phyloP scores from a whole-genome alignment of 1,140 invertebrate genomes.

The Drosophila takahashii region DNA sequence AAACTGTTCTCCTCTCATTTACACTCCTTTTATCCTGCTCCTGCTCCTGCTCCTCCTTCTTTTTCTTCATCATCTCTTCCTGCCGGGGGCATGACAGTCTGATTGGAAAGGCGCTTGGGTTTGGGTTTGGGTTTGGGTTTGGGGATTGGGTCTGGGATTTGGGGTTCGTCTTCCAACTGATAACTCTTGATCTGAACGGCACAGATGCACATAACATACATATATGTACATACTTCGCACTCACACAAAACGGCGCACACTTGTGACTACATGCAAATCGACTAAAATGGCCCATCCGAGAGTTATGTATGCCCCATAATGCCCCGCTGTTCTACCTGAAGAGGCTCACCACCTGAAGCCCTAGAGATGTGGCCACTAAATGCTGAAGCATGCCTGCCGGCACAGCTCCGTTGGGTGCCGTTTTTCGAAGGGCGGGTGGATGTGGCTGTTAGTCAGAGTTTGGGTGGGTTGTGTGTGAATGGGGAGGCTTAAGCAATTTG shows the following conservation, averaged over 20 bases:
- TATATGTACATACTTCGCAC: conserved; percentile 4
- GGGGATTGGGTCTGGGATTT: conserved; percentile 7
- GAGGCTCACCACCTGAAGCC: conserved; percentile 41
- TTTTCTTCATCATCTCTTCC: conserved; percentile 2
- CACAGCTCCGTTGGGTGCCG: conserved; percentile 37
- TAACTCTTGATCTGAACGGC: conserved; percentile 27
- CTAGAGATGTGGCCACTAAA: conserved; percentile 44
- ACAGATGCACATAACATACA: conserved; percentile 16
- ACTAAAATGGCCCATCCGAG: conserved; percentile 39
- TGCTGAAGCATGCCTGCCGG: conserved; percentile 34
- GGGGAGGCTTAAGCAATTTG: conserved; percentile 44
- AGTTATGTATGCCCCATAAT: conserved; percentile 9
- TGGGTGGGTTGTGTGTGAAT: conserved; percentile 16
- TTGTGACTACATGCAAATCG: conserved; percentile 40
- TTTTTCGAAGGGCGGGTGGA: conserved; percentile 21
- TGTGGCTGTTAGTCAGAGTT: not conserved
- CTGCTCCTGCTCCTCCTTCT: not conserved
- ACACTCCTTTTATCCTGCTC: conserved; percentile 7
- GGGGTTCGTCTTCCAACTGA: conserved; percentile 14
- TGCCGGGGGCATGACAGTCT: conserved; percentile 11
- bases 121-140: not conserved
- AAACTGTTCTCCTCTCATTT: conserved; percentile 21
- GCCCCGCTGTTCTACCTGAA: conserved; percentile 13
- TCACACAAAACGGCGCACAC: conserved; percentile 23
- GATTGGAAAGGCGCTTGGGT: not conserved